A percentile compares a stretch with the other conserved stretches of the same genome.
phyloP scores from a whole-genome alignment of 2,888 invertebrate species.

The Sclerodermus sp. region DNA sequence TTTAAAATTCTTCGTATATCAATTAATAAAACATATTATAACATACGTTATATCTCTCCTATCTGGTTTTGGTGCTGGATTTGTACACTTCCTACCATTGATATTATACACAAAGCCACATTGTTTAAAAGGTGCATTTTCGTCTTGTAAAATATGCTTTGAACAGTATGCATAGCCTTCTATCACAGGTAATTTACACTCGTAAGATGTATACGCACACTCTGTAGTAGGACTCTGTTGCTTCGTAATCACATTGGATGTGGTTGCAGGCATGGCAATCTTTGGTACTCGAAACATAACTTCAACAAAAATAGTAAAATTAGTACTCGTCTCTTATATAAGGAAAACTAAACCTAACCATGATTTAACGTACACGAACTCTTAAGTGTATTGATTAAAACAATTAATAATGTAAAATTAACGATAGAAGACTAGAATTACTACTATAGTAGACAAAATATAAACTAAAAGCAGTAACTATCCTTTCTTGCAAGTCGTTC shows the following conservation, averaged over 20 bases:
- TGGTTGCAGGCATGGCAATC: conserved; percentile 34
- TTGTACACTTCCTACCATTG: conserved; percentile 74
- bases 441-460: too few relatives aligned
- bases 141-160: conserved; percentile 82
- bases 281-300: conserved; percentile 49
- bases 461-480: too few relatives aligned
- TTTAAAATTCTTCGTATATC: not conserved
- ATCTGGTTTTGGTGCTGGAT: conserved; percentile 75
- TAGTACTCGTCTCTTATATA: too few relatives aligned
- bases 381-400: too few relatives aligned
- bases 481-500: too few relatives aligned
- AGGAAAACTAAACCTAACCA: too few relatives aligned
- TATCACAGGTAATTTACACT: conserved; percentile 69
- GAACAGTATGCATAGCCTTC: conserved; percentile 77
- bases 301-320: too few relatives aligned
- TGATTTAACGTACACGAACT: too few relatives aligned
- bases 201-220: conserved; percentile 64
- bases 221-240: conserved; percentile 26
- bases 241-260: conserved; percentile 22
- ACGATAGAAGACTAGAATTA: too few relatives aligned
- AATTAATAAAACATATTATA: not conserved
- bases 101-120: conserved; percentile 72
- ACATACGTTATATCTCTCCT: conserved; percentile 69
- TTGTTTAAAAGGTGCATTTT: conserved; percentile 79
- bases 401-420: too few relatives aligned